phyloP scores from a whole-genome alignment of 1,140 invertebrate genomes.

The Oedothorax gibbosus region DNA sequence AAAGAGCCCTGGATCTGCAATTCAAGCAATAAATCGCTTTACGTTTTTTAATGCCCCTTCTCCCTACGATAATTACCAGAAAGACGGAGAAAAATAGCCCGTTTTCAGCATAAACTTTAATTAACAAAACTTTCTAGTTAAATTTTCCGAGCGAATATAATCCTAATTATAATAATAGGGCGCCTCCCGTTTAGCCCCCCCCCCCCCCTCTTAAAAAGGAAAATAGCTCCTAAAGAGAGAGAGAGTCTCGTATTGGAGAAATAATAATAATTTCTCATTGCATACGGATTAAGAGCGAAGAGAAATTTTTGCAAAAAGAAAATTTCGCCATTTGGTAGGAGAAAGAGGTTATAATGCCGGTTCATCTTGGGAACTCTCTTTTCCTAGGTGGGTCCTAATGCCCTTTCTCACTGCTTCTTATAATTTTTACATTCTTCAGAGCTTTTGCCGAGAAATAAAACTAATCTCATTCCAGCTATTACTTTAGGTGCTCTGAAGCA shows the following conservation, averaged over 20 bases:
- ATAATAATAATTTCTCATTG: conserved; percentile 35
- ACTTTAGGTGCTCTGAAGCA: conserved; percentile 1
- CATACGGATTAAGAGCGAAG: conserved; percentile 28
- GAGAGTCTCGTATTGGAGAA: conserved; percentile 26
- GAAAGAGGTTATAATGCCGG: not conserved
- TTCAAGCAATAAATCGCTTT: no score
- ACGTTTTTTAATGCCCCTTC: conserved; percentile 5
- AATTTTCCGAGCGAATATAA: not conserved
- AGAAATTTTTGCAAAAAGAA: conserved; percentile 46
- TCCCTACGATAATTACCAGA: conserved; percentile 16
- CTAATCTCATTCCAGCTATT: conserved; percentile 54
- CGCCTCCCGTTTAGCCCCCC: not conserved
- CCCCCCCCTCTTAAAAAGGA: conserved; percentile 10
- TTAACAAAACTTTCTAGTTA: conserved; percentile 28
- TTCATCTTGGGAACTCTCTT: conserved; percentile 33
- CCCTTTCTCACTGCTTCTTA: conserved; percentile 19
- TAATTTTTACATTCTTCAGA: conserved; percentile 50
- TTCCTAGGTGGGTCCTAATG: conserved; percentile 40
- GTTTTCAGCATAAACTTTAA: not conserved
- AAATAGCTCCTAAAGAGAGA: conserved; percentile 2
- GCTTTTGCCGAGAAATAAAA: conserved; percentile 34
- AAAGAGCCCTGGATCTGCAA: no score
- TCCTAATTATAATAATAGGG: conserved; percentile 2
- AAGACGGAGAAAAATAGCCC: conserved; percentile 21
- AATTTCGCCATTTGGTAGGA: not conserved